Base-by-base conservation (phyloP, 2,888 invertebrate genomes). In the Cryptocheilus praepositus region DNA sequence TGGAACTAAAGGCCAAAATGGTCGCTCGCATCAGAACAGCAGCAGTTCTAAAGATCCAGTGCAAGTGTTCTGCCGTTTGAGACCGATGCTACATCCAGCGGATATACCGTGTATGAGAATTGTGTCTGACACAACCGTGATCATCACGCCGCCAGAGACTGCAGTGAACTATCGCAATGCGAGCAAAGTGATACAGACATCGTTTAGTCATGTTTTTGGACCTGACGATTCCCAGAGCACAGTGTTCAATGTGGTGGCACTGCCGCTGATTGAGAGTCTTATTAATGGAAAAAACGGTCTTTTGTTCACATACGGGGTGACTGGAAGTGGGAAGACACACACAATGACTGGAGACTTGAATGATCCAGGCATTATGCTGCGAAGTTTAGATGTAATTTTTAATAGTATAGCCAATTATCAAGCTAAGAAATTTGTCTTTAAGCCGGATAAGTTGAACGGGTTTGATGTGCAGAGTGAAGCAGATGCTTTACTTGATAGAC, bases 301-400 rank as follows among this genome's bases (percentile, higher is more conserved):
- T 44, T 90, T 99, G 57, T 98, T 99, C 88, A 96, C 98, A 0
- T 99, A 99, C 86, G 99, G 99, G 18, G 96, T 99, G 3, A 98
- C 98, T 0, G 98, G 97, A 7, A 95, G 95, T 78, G 99, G 99
- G 0, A 99, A 99, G 90, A 99, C 99, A 0, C 97, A 94, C 87
- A 99, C 99, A 0, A 97, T 99, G 95, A 96, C 95, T 0, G 91
- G 94, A 0, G 90, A 94, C 79, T 89, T 91, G 11, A 89, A 92
- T 70, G 92, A 96, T 86, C 94, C 95, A 75, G 96, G 99, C 60
- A 92, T 98, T 79, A 90, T 99, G 90, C 97, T 98, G 0, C 89
- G 98, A 80, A 93, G 95, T 83, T 90, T 99, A 63, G 96, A 98
- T 88, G 94, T 96, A 0, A 91, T 99, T 66, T 99, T 99, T 85